A percentile compares a stretch with the other conserved stretches of the same genome.
These are phyloP conservation scores for Calcarius lapponicus DNA, from an alignment of 2,797 vertebrate species.

Conservation along the genomic window DNA sequence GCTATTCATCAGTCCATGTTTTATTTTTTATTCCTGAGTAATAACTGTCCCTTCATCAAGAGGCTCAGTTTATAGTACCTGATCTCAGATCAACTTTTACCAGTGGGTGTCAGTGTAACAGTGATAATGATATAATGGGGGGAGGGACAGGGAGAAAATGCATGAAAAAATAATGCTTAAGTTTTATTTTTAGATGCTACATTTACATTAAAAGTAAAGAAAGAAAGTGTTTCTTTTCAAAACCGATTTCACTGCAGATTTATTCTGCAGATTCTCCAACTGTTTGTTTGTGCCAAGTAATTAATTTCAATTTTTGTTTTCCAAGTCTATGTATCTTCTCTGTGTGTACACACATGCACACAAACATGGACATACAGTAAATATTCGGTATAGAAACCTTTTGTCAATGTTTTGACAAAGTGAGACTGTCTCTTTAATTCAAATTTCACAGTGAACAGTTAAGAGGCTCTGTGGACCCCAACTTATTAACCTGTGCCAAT, in stretches of 20 bases:
- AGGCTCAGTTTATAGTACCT: neutral
- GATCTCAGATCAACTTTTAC: constrained; percentile 48
- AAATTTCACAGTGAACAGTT: constrained; percentile 31
- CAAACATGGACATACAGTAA: neutral
- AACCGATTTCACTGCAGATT: neutral
- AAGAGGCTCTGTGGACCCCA: constrained; percentile 55
- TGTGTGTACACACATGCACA: fast-evolving
- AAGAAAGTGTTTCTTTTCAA: neutral
- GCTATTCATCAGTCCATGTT: neutral
- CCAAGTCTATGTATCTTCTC: neutral
- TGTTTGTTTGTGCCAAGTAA: neutral
- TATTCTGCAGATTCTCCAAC: neutral
- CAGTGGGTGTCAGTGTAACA: constrained; percentile 59
- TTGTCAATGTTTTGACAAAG: neutral
- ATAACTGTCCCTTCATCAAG: neutral
- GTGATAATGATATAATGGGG: constrained; percentile 25
- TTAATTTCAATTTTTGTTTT: constrained; percentile 4
- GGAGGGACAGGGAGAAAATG: neutral
- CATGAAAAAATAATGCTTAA: neutral
- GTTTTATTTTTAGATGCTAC: constrained; percentile 13
- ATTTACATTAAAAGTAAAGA: neutral
- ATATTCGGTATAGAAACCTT: neutral
- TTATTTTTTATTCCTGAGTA: neutral
- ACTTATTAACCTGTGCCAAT: constrained; percentile 64
- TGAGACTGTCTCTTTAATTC: constrained; percentile 59